Evolutionary conservation across 2,888 invertebrate genomes (phyloP).

Genomic region (Thyatira batis): DNA sequence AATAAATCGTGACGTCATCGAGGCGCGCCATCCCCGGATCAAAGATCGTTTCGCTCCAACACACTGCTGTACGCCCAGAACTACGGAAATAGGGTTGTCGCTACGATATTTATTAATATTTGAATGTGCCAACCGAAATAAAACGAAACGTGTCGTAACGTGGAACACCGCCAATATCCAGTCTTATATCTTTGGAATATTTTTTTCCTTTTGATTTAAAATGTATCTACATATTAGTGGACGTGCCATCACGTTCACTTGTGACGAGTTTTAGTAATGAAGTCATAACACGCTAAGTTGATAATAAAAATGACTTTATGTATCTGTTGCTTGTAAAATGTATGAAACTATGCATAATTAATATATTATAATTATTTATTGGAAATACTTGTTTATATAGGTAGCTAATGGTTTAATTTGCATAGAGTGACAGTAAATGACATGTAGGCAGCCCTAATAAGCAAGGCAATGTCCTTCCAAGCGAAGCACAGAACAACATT

Average conservation of each 20-base stretch:
- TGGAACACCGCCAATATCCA: conserved; percentile 4
- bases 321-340: not conserved
- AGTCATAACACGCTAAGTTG: not conserved
- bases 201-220: conserved; percentile 5
- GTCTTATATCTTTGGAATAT: not conserved
- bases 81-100: conserved; percentile 45
- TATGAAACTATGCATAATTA: not conserved
- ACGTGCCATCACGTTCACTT: not conserved
- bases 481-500: conserved; percentile 58
- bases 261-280: not conserved
- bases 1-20: conserved; percentile 67
- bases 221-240: not conserved
- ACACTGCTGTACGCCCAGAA: conserved; percentile 40
- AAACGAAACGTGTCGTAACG: conserved; percentile 4
- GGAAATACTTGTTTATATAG: not conserved
- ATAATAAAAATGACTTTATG: not conserved
- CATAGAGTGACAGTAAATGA: not conserved
- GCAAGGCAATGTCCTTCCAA: conserved; percentile 66
- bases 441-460: conserved; percentile 36
- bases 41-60: conserved; percentile 64
- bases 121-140: conserved; percentile 5
- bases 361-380: not conserved
- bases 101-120: conserved; percentile 9
- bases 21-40: conserved; percentile 59
- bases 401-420: not conserved